These are phyloP conservation scores for Rhombomys opimus DNA, from an alignment of 2,113 vertebrate genomes.

Conservation along the genomic window DNA sequence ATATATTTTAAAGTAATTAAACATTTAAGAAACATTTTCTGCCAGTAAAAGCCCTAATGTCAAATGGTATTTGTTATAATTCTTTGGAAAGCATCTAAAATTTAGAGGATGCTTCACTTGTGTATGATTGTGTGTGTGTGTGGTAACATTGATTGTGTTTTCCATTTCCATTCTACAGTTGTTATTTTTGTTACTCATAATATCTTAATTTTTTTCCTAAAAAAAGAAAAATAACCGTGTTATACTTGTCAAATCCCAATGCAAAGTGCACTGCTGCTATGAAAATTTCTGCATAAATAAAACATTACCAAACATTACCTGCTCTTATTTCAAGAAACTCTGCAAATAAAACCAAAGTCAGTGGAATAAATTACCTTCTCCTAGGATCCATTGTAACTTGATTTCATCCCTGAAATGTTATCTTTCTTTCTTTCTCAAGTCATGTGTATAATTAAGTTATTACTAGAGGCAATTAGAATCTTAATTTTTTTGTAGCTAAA, in stretches of 20 bases:
- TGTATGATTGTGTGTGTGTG: neutral
- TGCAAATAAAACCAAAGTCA: slow-evolving; percentile 52
- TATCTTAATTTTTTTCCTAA: slow-evolving; percentile 14
- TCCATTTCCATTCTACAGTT: neutral
- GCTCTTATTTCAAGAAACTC: slow-evolving; percentile 47
- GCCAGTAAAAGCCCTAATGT: neutral
- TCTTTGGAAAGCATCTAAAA: neutral
- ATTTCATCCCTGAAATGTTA: slow-evolving; percentile 47
- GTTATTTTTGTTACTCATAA: neutral
- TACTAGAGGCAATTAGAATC: neutral
- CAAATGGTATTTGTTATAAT: slow-evolving; percentile 6
- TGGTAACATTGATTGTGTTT: neutral
- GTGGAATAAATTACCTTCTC: slow-evolving; percentile 54
- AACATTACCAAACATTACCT: slow-evolving; percentile 50
- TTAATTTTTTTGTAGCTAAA: slow-evolving; percentile 43
- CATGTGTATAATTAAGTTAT: slow-evolving; percentile 36
- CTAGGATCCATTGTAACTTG: neutral
- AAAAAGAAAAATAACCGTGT: slow-evolving; percentile 8
- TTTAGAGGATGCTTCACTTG: neutral
- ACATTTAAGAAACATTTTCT: neutral
- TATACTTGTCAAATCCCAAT: slow-evolving; percentile 42
- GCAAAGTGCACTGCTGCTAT: slow-evolving; percentile 33
- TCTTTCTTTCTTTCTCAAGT: slow-evolving; percentile 40
- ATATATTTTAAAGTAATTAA: neutral
- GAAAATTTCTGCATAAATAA: slow-evolving; percentile 70